A percentile compares a stretch with the other conserved stretches of the same genome.
phyloP scores from a whole-genome alignment of 2,113 vertebrate genomes.

The Myiagra hebetior region DNA sequence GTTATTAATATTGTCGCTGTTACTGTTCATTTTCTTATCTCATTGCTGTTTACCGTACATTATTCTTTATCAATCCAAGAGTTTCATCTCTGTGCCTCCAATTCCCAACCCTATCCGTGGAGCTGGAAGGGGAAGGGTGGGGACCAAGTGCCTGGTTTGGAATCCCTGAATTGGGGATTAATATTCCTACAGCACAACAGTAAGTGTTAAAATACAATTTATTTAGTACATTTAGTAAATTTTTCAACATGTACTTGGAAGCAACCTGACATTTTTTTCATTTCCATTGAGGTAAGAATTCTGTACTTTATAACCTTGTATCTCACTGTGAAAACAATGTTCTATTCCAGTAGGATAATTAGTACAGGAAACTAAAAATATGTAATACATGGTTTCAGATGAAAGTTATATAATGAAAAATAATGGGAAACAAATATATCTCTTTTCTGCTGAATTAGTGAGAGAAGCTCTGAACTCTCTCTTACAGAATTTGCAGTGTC shows the following conservation, averaged over 20 bases:
- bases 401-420: not conserved
- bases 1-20: not conserved
- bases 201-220: not conserved
- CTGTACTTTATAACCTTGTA: not conserved
- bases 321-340: not conserved
- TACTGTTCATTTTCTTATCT: not conserved
- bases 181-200: rapidly evolving
- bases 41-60: not conserved
- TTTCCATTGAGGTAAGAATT: not conserved
- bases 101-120: not conserved
- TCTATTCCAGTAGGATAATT: not conserved
- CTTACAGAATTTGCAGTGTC: not conserved
- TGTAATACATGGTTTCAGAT: not conserved
- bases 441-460: not conserved
- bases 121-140: not conserved
- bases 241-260: not conserved
- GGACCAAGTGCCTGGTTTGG: rapidly evolving
- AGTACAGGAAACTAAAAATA: not conserved
- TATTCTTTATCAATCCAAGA: not conserved
- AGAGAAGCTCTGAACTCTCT: not conserved
- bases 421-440: not conserved
- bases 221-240: not conserved
- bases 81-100: not conserved
- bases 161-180: not conserved
- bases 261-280: rapidly evolving